phyloP scores from a whole-genome alignment of 2,797 vertebrate genomes.

The Tachyglossus aculeatus region DNA sequence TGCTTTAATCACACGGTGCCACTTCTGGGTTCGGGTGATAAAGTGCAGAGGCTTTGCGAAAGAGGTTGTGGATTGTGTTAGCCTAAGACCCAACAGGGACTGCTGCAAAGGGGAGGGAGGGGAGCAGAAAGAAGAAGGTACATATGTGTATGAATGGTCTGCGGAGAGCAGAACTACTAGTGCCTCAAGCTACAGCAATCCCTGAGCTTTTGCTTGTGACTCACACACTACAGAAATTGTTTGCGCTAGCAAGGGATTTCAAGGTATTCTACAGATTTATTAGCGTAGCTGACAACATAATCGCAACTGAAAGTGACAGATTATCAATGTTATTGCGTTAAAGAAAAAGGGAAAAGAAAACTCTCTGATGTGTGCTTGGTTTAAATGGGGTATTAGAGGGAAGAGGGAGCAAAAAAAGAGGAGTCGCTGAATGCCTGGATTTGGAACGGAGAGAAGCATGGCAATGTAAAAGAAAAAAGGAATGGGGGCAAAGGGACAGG shows the following conservation, averaged over 20 bases:
- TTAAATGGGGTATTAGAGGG: constrained; percentile 49
- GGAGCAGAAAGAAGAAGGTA: constrained; percentile 39
- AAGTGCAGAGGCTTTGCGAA: constrained; percentile 67
- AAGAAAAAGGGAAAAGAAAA: constrained; percentile 64
- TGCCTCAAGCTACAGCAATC: constrained; percentile 69
- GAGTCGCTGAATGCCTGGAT: neutral
- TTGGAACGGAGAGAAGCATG: neutral
- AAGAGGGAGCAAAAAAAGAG: constrained; percentile 22
- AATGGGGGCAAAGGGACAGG: neutral
- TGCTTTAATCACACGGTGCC: constrained; percentile 72
- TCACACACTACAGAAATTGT: constrained; percentile 73
- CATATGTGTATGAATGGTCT: constrained; percentile 38
- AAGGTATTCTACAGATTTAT: constrained; percentile 78
- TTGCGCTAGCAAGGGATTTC: constrained; percentile 68
- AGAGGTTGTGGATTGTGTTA: constrained; percentile 66
- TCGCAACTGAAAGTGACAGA: constrained; percentile 75
- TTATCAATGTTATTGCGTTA: constrained; percentile 73
- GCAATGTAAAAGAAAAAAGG: neutral
- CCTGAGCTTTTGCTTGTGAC: constrained; percentile 62
- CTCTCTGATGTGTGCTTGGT: constrained; percentile 48
- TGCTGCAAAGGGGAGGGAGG: constrained; percentile 49
- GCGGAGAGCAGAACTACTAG: constrained; percentile 51
- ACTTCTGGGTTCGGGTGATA: constrained; percentile 67
- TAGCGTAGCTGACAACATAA: constrained; percentile 76
- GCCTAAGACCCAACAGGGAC: constrained; percentile 66